A percentile compares a stretch with the other conserved stretches of the same genome.
These are phyloP conservation scores for Tenthredo distinguenda DNA, from an alignment of 2,888 invertebrate genomes.

Conservation along the genomic window DNA sequence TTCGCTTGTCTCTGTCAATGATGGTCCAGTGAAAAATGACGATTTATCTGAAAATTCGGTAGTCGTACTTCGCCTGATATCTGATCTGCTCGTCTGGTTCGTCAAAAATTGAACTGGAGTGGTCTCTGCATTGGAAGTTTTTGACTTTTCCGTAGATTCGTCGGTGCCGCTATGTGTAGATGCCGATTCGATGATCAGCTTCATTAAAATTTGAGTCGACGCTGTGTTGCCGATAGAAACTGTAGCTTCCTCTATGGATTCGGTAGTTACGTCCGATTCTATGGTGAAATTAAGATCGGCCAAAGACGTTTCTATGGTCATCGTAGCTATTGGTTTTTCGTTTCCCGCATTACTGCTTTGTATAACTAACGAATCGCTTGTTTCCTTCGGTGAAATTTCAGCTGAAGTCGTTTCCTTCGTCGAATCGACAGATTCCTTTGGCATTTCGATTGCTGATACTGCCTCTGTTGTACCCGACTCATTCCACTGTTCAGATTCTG, in stretches of 20 bases:
- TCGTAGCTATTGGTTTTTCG: not conserved
- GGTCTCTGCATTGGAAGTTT: not conserved
- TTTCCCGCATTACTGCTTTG: not conserved
- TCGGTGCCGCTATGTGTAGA: not conserved
- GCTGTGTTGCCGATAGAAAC: not conserved
- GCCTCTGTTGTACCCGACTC: not conserved
- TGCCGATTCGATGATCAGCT: not conserved
- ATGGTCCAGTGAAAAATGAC: not conserved
- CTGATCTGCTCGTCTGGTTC: not conserved
- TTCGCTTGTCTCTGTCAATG: not conserved
- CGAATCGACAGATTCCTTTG: not conserved
- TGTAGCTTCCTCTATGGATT: not conserved
- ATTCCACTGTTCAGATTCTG: constrained; percentile 7
- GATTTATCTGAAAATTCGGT: not conserved
- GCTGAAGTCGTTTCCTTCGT: not conserved
- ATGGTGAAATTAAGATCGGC: not conserved
- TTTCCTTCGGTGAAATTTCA: not conserved
- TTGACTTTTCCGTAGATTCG: no score
- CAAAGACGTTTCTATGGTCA: not conserved
- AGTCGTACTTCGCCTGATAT: not conserved
- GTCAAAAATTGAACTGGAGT: not conserved
- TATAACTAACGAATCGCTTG: constrained; percentile 1
- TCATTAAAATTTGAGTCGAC: not conserved
- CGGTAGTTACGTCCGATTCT: not conserved
- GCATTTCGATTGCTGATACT: no score